These are phyloP conservation scores for Rugalucina vietnamica DNA, from an alignment of 2,888 invertebrate species.

Conservation along the genomic window DNA sequence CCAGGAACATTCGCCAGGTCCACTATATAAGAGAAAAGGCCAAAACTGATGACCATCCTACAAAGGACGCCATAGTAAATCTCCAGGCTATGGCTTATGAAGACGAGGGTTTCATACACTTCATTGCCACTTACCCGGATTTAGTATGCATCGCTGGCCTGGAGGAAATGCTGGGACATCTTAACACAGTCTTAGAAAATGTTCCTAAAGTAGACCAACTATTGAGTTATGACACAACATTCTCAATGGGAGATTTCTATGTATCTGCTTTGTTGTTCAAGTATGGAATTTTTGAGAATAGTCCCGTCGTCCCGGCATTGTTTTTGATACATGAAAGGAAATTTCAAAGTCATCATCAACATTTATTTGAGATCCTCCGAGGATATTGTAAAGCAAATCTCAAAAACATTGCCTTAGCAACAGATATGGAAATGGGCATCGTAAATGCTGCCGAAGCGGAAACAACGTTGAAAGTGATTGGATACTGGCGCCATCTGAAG, in stretches of 20 bases:
- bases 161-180: neutral
- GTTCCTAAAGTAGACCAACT: conserved; percentile 13
- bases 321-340: conserved; percentile 10
- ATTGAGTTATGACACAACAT: conserved; percentile 16
- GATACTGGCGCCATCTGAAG: neutral
- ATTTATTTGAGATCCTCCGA: conserved; percentile 5
- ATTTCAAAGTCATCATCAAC: conserved; percentile 16
- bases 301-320: neutral
- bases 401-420: conserved; percentile 9
- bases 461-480: conserved; percentile 1
- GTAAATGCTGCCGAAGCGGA: neutral
- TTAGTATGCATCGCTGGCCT: neutral
- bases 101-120: conserved; percentile 9
- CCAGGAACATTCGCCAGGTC: neutral
- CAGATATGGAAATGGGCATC: conserved; percentile 19
- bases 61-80: conserved; percentile 8
- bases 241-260: conserved; percentile 24
- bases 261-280: conserved; percentile 4
- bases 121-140: conserved; percentile 13
- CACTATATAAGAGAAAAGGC: neutral
- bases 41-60: neutral
- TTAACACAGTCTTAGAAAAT: neutral
- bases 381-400: conserved; percentile 12
- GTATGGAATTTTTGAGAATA: neutral
- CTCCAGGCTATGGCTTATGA: conserved; percentile 20